Conservation (phyloP, 2,797 vertebrate species). For the Acomys russatus region DNA sequence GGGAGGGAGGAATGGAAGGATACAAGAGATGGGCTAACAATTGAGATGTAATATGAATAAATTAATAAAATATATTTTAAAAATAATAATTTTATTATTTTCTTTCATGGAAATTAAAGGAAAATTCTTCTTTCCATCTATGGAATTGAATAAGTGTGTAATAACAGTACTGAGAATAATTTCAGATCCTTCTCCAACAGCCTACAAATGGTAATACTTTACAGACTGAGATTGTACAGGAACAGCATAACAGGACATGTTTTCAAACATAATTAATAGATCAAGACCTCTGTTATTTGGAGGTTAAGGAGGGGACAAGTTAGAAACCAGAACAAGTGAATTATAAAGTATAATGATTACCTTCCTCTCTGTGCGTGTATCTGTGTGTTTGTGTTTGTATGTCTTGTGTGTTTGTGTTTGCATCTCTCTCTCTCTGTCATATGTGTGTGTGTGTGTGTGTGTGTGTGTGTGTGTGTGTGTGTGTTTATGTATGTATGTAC, state of each 20-base stretch:
- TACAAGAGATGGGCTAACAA: too few relatives aligned
- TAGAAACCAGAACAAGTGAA: not conserved
- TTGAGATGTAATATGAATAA: too few relatives aligned
- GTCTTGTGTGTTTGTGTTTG: not conserved
- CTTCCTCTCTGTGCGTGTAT: not conserved
- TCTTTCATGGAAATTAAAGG: slow-evolving; percentile 42
- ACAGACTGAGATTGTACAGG: not conserved
- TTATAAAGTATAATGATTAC: not conserved
- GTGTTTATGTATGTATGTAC: not conserved
- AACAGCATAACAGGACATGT: not conserved
- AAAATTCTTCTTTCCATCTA: slow-evolving; percentile 33
- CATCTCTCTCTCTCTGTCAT: not conserved
- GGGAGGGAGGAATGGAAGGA: too few relatives aligned
- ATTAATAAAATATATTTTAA: not conserved
- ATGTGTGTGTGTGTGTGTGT: not conserved
- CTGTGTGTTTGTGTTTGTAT: not conserved
- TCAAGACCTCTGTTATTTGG: not conserved
- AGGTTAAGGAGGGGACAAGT: too few relatives aligned
- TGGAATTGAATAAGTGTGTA: slow-evolving; percentile 48
- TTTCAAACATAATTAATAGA: slow-evolving; percentile 57
- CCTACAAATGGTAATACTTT: not conserved
- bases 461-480: not conserved
- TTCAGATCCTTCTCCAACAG: slow-evolving; percentile 23
- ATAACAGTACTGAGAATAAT: not conserved
- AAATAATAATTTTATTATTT: slow-evolving; percentile 44